Evolutionary conservation across 2,113 vertebrate species (phyloP).

Genomic region (Rhipidura dahli): DNA sequence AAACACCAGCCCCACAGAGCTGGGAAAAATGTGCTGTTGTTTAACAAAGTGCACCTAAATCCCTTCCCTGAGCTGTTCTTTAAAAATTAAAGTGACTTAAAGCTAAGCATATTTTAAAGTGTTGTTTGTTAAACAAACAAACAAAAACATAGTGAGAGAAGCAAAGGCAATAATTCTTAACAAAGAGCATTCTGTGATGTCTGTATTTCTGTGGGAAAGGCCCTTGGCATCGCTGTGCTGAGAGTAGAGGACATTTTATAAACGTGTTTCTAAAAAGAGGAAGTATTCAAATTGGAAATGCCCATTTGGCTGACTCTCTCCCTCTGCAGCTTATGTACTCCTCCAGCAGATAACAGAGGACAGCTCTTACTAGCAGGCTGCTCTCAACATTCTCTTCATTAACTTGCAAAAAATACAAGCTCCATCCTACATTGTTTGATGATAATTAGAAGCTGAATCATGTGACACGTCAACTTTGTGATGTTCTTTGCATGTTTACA

Average conservation of each 20-base stretch:
- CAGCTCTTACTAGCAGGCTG: conserved; percentile 31
- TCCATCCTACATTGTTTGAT: neutral
- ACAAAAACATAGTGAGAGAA: neutral
- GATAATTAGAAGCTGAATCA: conserved; percentile 17
- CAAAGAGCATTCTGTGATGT: neutral
- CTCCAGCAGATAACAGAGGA: conserved; percentile 1
- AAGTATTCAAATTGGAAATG: conserved; percentile 6
- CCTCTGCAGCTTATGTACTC: neutral
- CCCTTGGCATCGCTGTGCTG: neutral
- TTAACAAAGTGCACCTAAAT: neutral
- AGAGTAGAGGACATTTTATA: neutral
- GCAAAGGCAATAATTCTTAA: neutral
- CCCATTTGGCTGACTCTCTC: neutral
- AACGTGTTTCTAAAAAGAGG: neutral
- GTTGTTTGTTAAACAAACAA: neutral
- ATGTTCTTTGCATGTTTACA: neutral
- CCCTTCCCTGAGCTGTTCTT: neutral
- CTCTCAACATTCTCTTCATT: neutral
- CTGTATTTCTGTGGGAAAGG: neutral
- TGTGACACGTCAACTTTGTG: neutral
- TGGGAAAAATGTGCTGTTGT: neutral
- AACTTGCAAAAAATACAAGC: conserved; percentile 5
- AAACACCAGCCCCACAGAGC: neutral
- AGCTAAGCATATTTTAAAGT: neutral
- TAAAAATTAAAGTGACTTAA: neutral